Conservation (phyloP, 2,113 vertebrate species). For the Oryzias celebensis region DNA sequence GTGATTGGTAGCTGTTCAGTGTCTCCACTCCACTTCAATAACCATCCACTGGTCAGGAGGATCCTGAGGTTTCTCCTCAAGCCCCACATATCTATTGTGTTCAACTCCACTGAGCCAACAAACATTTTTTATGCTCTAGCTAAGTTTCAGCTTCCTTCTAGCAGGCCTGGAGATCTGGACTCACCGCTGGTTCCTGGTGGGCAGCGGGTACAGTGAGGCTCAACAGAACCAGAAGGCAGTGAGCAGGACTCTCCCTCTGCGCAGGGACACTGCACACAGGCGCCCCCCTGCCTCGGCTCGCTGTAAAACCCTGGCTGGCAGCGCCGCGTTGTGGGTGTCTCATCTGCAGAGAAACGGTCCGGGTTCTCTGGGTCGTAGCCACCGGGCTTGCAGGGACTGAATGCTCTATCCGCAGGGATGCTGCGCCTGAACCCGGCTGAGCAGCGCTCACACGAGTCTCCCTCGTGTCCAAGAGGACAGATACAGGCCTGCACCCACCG, state of each 20-base stretch:
- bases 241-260: conserved; percentile 77
- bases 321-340: conserved; percentile 16
- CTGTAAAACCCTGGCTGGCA: conserved; percentile 77
- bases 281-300: conserved; percentile 50
- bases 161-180: background rate
- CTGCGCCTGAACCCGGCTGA: conserved; percentile 81
- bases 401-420: conserved; percentile 66
- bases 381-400: conserved; percentile 81
- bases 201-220: conserved; percentile 81
- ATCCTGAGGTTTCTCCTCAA: no score
- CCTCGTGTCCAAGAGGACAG: conserved; percentile 80
- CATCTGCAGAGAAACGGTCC: conserved; percentile 62
- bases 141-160: no score
- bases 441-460: conserved; percentile 86
- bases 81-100: no score
- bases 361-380: conserved; percentile 88
- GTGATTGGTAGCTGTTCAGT: no score
- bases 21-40: no score
- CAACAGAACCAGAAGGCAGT: conserved; percentile 41
- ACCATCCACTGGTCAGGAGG: no score
- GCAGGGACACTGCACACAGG: conserved; percentile 84
- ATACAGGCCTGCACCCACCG: conserved; percentile 86
- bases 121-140: no score
- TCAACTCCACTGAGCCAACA: no score
- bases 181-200: conserved; percentile 82